Evolutionary conservation across 2,797 vertebrate species (phyloP).

Genomic region (Aldrovandia affinis): DNA sequence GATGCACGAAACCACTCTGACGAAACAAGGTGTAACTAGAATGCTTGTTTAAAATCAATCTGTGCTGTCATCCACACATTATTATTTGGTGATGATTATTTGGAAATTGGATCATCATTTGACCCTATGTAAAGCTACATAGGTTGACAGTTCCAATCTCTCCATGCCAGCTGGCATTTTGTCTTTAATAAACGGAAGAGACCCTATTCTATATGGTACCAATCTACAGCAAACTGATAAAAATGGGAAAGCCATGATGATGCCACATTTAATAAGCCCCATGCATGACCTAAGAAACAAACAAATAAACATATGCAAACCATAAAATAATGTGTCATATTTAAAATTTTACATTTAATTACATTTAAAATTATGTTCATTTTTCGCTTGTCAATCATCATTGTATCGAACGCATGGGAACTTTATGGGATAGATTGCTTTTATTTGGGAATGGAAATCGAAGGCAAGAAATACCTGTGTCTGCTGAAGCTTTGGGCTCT

Average conservation of each 20-base stretch:
- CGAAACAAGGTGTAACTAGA: constrained; percentile 26
- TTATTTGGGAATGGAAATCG: neutral
- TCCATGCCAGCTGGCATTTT: constrained; percentile 31
- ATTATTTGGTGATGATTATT: too few relatives aligned
- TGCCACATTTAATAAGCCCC: neutral
- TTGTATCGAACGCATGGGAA: neutral
- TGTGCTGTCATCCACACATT: constrained; percentile 31
- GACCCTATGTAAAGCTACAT: constrained; percentile 35
- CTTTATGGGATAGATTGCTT: neutral
- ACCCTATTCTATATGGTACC: constrained; percentile 3
- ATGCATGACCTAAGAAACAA: neutral
- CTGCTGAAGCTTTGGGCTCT: constrained; percentile 55
- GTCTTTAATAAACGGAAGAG: constrained; percentile 29
- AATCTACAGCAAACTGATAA: neutral
- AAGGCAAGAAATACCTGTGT: constrained; percentile 56
- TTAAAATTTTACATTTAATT: neutral
- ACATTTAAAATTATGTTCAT: neutral
- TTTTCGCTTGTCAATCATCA: too few relatives aligned
- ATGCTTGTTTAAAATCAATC: constrained; percentile 28
- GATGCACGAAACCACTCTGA: constrained; percentile 19
- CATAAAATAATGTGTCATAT: neutral
- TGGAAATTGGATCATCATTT: too few relatives aligned
- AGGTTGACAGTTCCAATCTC: constrained; percentile 47
- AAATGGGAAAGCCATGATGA: neutral
- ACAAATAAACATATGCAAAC: neutral